Conservation (phyloP, 2,797 vertebrate genomes). For the Molossus alvarezi region DNA sequence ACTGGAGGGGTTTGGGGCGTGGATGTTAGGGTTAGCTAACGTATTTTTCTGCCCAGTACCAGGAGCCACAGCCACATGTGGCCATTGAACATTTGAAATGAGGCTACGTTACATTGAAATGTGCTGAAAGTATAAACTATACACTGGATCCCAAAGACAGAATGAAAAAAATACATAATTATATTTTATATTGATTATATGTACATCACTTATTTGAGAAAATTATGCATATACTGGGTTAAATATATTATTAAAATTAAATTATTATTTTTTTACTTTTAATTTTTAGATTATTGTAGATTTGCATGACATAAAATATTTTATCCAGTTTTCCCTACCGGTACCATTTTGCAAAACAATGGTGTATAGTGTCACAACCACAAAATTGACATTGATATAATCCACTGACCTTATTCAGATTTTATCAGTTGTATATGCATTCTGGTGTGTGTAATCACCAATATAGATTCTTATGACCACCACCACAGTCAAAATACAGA, state of each 20-base stretch:
- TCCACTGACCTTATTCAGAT: neutral
- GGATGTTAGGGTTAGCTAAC: neutral
- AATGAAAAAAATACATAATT: neutral
- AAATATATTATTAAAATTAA: neutral
- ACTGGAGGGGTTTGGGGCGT: neutral
- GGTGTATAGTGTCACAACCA: neutral
- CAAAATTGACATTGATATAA: neutral
- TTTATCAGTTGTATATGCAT: neutral
- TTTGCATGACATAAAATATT: neutral
- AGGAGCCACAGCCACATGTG: neutral
- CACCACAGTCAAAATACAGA: neutral
- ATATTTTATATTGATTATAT: neutral
- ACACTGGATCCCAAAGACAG: neutral
- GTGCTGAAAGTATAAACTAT: neutral
- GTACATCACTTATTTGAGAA: neutral
- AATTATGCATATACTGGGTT: neutral
- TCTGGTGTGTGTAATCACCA: neutral
- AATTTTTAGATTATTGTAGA: neutral
- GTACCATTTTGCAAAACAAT: neutral
- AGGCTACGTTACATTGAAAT: neutral
- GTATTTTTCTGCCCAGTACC: neutral
- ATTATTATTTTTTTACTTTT: neutral
- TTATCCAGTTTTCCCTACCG: neutral
- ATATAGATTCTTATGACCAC: neutral
- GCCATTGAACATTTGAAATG: neutral